Evolutionary conservation across 2,888 invertebrate genomes (phyloP).

Genomic region (Gordius sp.): DNA sequence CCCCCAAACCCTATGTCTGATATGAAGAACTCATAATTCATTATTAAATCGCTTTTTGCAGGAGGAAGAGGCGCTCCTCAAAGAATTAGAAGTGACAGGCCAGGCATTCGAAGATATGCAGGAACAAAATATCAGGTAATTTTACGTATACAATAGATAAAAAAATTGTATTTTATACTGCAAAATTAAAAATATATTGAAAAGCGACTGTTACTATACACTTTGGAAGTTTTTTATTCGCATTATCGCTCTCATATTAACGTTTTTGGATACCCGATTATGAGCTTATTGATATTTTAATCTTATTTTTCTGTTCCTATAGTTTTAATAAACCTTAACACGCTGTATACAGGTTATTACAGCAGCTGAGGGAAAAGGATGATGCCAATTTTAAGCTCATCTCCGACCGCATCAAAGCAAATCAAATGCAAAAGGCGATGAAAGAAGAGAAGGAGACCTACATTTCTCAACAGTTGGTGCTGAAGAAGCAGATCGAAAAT

Average conservation of each 20-base stretch:
- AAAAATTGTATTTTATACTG: too few relatives aligned
- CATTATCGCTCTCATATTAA: too few relatives aligned
- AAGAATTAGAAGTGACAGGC: constrained; percentile 96
- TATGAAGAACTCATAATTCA: too few relatives aligned
- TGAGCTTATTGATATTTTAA: too few relatives aligned
- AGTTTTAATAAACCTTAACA: too few relatives aligned
- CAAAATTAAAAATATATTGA: too few relatives aligned
- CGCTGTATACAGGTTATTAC: constrained; percentile 53
- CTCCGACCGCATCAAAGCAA: constrained; percentile 81
- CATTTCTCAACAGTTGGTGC: constrained; percentile 53
- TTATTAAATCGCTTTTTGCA: constrained; percentile 29
- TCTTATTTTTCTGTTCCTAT: too few relatives aligned
- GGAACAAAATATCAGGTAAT: constrained; percentile 53
- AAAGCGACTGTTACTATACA: too few relatives aligned
- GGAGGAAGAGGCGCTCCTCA: constrained; percentile 80
- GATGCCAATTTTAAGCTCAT: constrained; percentile 94
- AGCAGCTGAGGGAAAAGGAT: constrained; percentile 77
- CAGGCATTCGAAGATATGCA: constrained; percentile 98
- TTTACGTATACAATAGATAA: not conserved
- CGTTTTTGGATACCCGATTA: too few relatives aligned
- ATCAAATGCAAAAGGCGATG: constrained; percentile 70
- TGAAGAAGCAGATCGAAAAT: constrained; percentile 67
- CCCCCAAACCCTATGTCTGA: too few relatives aligned
- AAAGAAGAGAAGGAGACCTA: constrained; percentile 75
- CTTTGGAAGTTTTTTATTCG: too few relatives aligned